Base-by-base conservation (phyloP, 1,140 invertebrate species). In the Bombus consobrinus region DNA sequence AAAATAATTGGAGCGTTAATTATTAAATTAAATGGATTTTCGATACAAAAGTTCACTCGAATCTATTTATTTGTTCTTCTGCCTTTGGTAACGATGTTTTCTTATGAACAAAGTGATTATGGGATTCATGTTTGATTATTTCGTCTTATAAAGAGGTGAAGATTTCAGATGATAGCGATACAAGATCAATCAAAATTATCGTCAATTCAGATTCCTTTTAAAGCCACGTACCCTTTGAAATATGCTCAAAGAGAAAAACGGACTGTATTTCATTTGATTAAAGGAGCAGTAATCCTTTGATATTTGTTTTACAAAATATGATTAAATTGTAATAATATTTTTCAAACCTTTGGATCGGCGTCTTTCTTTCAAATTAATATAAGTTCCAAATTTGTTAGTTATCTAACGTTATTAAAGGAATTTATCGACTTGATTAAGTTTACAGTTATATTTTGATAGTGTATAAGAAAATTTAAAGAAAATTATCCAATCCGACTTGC, bases 1-100 rank as follows among this genome's bases (percentile, higher is more conserved):
- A 8, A 34, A 39, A 25, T 41, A 66, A 9, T 39, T 47, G 22
- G 18, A 64, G 41, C 13, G 22, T 6, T 53, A 37, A 72, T 59
- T 78, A 47, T 66, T 79, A 85, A 87, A 89, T 90, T 83, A 89
- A 89, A n/a, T 62, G 57, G 68, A 59, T 62, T 53, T 43, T 53
- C 3, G 62, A 68, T 75, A 62, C 59, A 75, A 68, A 41, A 59
- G 76, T 74, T 47, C 32, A 68, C n/a, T 85, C 15, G 39, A 47
- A 77, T n/a, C 39, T 32, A 34, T 82, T 53, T 37, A 68, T 83
- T 90, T 80, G 43, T 64, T 80, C 62, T 75, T 13, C 62, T 41
- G 34, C 39, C 3, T 41, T 47, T 43, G n/a, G 12, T 74, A 88
- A 80, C 15, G 69, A 80, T 68, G 68, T 69, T 47, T 77, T 83